Evolutionary conservation across 2,113 vertebrate genomes (phyloP).

Genomic region (Nerophis lumbriciformis): DNA sequence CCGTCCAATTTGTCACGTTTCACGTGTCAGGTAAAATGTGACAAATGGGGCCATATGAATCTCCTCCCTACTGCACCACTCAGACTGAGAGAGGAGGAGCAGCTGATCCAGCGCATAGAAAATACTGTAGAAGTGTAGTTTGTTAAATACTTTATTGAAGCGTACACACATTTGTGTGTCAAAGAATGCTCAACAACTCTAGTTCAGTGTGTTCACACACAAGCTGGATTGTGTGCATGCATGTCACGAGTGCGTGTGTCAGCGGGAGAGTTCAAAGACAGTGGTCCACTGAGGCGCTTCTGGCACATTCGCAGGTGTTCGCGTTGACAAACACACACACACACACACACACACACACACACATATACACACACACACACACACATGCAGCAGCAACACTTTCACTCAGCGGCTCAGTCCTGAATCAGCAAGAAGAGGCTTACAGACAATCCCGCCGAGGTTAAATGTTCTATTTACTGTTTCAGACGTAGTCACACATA

Average conservation of each 20-base stretch:
- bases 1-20: no score
- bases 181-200: conserved; percentile 26
- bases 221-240: conserved; percentile 13
- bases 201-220: background rate
- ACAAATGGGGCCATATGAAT: no score
- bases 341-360: conserved; percentile 4
- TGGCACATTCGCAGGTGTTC: conserved; percentile 9
- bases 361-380: conserved; percentile 3
- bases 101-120: conserved; percentile 45
- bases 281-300: conserved; percentile 22
- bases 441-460: conserved; percentile 45
- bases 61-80: no score
- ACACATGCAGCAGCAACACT: conserved; percentile 24
- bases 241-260: conserved; percentile 1
- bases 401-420: conserved; percentile 33
- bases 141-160: conserved; percentile 42
- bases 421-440: conserved; percentile 55
- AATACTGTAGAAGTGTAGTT: conserved; percentile 7
- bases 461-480: conserved; percentile 49
- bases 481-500: conserved; percentile 28
- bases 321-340: conserved; percentile 5
- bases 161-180: conserved; percentile 32
- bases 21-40: no score
- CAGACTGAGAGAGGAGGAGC: background rate
- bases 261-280: conserved; percentile 38